Percentiles rank a stretch among this genome's conserved stretches.
Evolutionary conservation across 2,888 invertebrate genomes (phyloP).

Genomic region (Eristalis intricaria): DNA sequence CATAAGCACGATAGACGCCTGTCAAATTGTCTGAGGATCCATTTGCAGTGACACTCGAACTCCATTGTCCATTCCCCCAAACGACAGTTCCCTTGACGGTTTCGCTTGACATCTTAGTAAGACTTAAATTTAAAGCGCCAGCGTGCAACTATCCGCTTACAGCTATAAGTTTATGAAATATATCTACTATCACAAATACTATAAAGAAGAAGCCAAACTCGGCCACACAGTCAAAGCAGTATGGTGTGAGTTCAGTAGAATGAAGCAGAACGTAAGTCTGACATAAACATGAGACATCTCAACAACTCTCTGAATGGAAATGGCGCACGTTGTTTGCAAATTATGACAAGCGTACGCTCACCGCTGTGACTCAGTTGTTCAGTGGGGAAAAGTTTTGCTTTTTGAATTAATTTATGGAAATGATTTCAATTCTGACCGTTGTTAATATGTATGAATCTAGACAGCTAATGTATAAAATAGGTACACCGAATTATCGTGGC

Average conservation of each 20-base stretch:
- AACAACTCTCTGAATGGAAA: slow-evolving; percentile 50
- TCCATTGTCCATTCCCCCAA: background rate
- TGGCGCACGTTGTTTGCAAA: slow-evolving; percentile 64
- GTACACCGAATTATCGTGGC: slow-evolving; percentile 14
- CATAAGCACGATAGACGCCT: slow-evolving; percentile 49
- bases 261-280: slow-evolving; percentile 11
- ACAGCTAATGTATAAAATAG: slow-evolving; percentile 31
- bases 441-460: slow-evolving; percentile 11
- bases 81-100: too few species aligned
- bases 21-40: slow-evolving; percentile 46
- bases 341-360: slow-evolving; percentile 45
- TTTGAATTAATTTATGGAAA: slow-evolving; percentile 61
- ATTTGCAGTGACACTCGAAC: slow-evolving; percentile 31
- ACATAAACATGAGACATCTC: slow-evolving; percentile 27
- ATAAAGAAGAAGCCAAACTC: background rate
- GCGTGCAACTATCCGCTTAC: slow-evolving; percentile 24
- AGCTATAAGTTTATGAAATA: slow-evolving; percentile 32
- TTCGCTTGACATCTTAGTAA: background rate
- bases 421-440: slow-evolving; percentile 41
- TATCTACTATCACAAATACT: background rate
- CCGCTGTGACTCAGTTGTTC: background rate
- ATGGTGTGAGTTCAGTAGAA: slow-evolving; percentile 11
- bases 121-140: background rate
- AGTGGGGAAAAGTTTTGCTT: background rate
- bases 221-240: slow-evolving; percentile 31